Conservation (phyloP, 1,140 invertebrate species). For the Drosophila chauvacae region DNA sequence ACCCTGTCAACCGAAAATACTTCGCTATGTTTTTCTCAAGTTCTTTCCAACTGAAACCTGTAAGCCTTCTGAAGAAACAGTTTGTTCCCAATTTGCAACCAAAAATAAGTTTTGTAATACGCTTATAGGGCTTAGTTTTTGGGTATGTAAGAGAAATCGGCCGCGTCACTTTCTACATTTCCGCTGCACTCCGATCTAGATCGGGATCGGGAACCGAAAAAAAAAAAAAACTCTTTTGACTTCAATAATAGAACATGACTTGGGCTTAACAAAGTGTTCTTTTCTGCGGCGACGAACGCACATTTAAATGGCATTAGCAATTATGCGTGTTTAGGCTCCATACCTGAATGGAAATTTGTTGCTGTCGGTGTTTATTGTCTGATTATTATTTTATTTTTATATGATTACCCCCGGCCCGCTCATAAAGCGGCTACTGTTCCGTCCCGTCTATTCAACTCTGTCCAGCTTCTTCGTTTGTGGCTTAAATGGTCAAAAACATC, state of each 20-base stretch:
- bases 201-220: conserved; percentile 9
- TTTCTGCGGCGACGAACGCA: conserved; percentile 8
- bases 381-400: conserved; percentile 79
- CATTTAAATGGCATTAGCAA: conserved; percentile 82
- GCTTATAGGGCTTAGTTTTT: conserved; percentile 52
- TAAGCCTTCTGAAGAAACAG: conserved; percentile 36
- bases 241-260: conserved; percentile 70
- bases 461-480: conserved; percentile 36
- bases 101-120: conserved; percentile 52
- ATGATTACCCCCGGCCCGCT: conserved; percentile 41
- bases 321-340: conserved; percentile 61
- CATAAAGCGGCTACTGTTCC: conserved; percentile 54
- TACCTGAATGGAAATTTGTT: conserved; percentile 77
- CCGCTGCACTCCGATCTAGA: conserved; percentile 57
- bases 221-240: conserved; percentile 11
- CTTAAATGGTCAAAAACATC: conserved; percentile 83
- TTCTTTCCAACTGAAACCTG: conserved; percentile 41
- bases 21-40: neutral
- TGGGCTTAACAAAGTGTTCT: conserved; percentile 35
- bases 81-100: conserved; percentile 56
- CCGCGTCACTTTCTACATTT: conserved; percentile 61
- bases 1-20: neutral
- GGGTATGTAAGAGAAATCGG: conserved; percentile 50
- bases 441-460: conserved; percentile 41
- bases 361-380: conserved; percentile 66